phyloP scores from a whole-genome alignment of 2,113 vertebrate genomes.

The Microtus richardsoni region DNA sequence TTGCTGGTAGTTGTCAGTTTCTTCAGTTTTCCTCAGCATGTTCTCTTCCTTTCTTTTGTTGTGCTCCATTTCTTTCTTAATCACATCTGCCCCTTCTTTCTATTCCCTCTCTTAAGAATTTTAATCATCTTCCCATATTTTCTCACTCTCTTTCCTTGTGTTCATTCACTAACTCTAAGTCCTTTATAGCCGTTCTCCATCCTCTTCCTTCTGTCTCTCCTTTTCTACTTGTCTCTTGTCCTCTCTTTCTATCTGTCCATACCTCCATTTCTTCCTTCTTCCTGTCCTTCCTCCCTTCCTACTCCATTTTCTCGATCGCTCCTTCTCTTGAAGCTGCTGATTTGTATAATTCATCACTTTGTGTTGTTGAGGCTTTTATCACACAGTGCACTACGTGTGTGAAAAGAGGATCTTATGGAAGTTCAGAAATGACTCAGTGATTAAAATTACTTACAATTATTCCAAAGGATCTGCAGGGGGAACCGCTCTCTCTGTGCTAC shows the following conservation, averaged over 20 bases:
- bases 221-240: background rate
- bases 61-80: background rate
- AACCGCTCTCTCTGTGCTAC: background rate
- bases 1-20: background rate
- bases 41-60: background rate
- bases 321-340: background rate
- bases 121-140: background rate
- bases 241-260: accelerated
- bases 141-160: accelerated
- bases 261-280: accelerated
- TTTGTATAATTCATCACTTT: background rate
- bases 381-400: background rate
- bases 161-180: background rate
- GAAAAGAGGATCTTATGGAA: background rate
- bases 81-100: background rate
- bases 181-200: background rate
- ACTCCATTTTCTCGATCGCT: too few species aligned
- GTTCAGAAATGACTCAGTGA: background rate
- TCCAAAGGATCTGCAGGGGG: too few species aligned
- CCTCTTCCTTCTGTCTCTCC: background rate
- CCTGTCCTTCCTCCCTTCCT: background rate
- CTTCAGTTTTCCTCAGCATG: background rate
- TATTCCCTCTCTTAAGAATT: background rate
- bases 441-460: background rate
- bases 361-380: background rate